phyloP scores from a whole-genome alignment of 2,797 vertebrate genomes.

The Salarias fasciatus region DNA sequence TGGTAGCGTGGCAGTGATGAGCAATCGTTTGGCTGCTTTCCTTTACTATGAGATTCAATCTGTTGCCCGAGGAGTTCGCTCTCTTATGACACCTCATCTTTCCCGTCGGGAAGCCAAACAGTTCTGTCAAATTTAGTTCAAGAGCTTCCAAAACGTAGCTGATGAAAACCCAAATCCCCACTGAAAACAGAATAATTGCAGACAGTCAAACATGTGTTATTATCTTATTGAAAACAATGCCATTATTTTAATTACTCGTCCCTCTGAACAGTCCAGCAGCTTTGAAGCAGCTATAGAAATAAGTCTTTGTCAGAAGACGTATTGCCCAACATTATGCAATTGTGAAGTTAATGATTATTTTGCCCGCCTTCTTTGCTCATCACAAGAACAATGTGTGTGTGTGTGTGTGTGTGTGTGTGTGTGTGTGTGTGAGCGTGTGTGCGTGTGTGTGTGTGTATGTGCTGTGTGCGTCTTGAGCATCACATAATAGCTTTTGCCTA shows the following conservation, averaged over 20 bases:
- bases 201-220: constrained; percentile 45
- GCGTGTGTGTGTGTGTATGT: constrained; percentile 21
- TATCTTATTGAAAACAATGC: constrained; percentile 45
- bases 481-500: constrained; percentile 33
- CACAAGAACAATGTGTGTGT: constrained; percentile 40
- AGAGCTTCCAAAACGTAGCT: constrained; percentile 43
- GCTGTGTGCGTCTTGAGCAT: constrained; percentile 16
- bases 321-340: constrained; percentile 33
- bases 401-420: constrained; percentile 31
- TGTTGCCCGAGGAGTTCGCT: constrained; percentile 32
- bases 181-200: constrained; percentile 36
- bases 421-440: too few species aligned
- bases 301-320: constrained; percentile 37
- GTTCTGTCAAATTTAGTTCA: constrained; percentile 59
- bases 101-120: constrained; percentile 55
- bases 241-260: constrained; percentile 54
- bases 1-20: constrained; percentile 17
- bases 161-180: constrained; percentile 57
- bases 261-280: constrained; percentile 35
- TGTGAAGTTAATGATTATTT: constrained; percentile 50
- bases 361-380: constrained; percentile 33
- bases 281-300: constrained; percentile 44
- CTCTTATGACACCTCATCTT: constrained; percentile 35
- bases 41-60: constrained; percentile 11
- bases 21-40: too few species aligned